These are phyloP conservation scores for Cossypha polioptera DNA, from an alignment of 2,797 vertebrate genomes.

Conservation along the genomic window DNA sequence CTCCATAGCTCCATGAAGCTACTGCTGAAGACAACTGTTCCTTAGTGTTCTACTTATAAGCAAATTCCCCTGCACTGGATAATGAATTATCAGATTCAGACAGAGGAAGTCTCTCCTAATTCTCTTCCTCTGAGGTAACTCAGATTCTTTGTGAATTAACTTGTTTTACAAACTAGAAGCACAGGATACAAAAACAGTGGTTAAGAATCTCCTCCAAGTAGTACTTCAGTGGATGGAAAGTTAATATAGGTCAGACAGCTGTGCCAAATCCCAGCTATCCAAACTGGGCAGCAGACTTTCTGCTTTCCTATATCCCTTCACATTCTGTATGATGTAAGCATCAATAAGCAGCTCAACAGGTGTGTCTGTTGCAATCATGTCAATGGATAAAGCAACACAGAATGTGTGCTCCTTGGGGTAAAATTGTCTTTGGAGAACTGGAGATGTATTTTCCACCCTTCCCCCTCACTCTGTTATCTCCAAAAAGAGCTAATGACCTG, in stretches of 20 bases:
- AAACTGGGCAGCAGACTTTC: neutral
- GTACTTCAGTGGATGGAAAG: neutral
- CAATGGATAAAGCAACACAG: neutral
- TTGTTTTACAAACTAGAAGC: constrained; percentile 13
- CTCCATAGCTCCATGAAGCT: neutral
- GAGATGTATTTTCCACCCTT: neutral
- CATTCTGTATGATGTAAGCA: neutral
- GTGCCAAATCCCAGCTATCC: neutral
- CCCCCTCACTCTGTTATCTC: neutral
- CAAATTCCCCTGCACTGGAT: neutral
- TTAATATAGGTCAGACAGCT: neutral
- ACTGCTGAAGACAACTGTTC: neutral
- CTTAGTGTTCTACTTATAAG: neutral
- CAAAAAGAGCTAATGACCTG: neutral
- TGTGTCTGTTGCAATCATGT: neutral
- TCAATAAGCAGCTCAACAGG: neutral
- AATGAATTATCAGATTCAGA: constrained; percentile 33
- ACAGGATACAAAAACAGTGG: neutral
- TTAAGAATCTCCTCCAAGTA: constrained; percentile 26
- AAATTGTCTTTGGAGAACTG: neutral
- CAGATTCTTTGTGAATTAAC: neutral
- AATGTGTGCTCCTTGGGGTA: neutral
- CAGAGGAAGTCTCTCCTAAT: constrained; percentile 39
- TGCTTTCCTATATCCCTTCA: neutral
- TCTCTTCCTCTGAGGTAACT: constrained; percentile 39